These are phyloP conservation scores for Rhopilema esculentum DNA, from an alignment of 30 jellyfish, hydroid and myxozoan species.

Conservation along the genomic window DNA sequence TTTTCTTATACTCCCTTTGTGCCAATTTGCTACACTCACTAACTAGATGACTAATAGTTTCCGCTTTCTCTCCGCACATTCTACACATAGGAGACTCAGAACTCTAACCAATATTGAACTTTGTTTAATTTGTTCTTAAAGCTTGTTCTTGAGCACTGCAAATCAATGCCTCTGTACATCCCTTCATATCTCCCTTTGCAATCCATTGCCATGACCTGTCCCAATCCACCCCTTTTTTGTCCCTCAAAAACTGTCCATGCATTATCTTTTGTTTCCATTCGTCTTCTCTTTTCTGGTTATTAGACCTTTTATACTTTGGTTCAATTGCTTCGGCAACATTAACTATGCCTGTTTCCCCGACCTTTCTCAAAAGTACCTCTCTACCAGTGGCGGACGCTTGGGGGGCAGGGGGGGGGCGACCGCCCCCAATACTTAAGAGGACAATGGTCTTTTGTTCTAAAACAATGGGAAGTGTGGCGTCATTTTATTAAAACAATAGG, in stretches of 20 bases:
- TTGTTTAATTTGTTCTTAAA: too few relatives aligned
- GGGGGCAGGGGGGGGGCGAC: too few relatives aligned
- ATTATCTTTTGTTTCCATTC: conserved; percentile 24
- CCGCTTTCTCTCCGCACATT: conserved; percentile 12
- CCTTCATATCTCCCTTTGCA: conserved; percentile 25
- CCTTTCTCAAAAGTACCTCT: conserved; percentile 2
- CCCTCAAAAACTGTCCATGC: conserved; percentile 42
- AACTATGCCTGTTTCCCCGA: conserved; percentile 10
- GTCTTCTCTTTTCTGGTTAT: conserved; percentile 16
- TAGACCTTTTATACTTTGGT: conserved; percentile 8
- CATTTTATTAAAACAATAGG: too few relatives aligned
- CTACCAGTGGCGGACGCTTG: too few relatives aligned
- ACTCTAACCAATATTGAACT: too few relatives aligned
- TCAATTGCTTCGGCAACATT: conserved; percentile 4
- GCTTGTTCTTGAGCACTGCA: too few relatives aligned
- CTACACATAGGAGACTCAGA: background rate
- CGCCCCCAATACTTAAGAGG: too few relatives aligned
- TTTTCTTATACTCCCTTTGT: conserved; percentile 3
- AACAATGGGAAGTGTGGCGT: too few relatives aligned
- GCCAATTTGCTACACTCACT: conserved; percentile 13
- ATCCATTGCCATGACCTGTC: conserved; percentile 39
- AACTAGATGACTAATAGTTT: conserved; percentile 20
- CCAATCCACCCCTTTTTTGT: conserved; percentile 21
- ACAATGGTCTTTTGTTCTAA: too few relatives aligned
- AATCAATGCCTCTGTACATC: conserved; percentile 48